Base-by-base conservation (phyloP, 2,113 vertebrate genomes). In the Gallinago undulata region DNA sequence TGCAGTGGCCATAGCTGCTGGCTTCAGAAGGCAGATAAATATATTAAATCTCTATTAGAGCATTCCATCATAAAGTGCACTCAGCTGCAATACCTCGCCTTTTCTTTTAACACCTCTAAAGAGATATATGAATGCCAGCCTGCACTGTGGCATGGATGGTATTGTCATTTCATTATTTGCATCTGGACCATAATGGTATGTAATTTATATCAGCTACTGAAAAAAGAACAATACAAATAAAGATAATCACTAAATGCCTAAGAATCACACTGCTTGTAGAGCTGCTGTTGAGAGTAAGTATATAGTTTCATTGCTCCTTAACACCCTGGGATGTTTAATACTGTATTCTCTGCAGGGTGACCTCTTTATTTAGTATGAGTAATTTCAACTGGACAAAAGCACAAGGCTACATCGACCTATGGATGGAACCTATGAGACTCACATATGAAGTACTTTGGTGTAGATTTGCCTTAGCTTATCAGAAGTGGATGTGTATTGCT, bases 41-140 rank as follows among this genome's bases (percentile, higher is more conserved):
- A 84, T 78, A 94, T 97, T 95, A 95, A 91, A 96, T 89, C 69
- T 94, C 74, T 91, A 60, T 96, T 97, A 94, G 56, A 60, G 59
- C 53, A 56, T 95, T 94, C 87, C 82, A 84, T 91, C 84, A 86
- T 80, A 91, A 96, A 89, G 50, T 77, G 62, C 81, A 91, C 84
- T 96, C 86, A 83, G 57, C 66, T 87, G 76, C 63, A 95, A 80
- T 86, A 90, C 55, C 67, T 35, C 94, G 17, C 81, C 83, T 96
- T 97, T 97, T 94, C 66, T 94, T 59, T 47, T 92, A 93, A 83
- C 82, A 87, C 67, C 56, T 72, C 37, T 90, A 88, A 97, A 79
- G 84, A 92, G 67, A 94, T 51, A 82, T 59, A 94, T 69, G 93
- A 96, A 93, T 73, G 43, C 79, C 57, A 75, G 60, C 31, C 45